phyloP scores from a whole-genome alignment of 2,888 invertebrate species.

The Brassicogethes aeneus region DNA sequence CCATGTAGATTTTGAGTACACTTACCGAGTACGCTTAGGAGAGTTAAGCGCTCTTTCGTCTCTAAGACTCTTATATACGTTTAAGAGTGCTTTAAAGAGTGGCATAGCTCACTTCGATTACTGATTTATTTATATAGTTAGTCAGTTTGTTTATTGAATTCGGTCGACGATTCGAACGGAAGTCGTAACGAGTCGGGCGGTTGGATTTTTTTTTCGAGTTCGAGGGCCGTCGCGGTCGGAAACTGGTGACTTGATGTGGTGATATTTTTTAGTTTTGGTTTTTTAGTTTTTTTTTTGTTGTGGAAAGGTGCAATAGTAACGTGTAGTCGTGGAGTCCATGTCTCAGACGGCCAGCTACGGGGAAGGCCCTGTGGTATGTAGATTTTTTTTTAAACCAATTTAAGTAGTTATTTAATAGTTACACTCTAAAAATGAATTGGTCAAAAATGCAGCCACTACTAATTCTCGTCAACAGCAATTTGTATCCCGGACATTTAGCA shows the following conservation, averaged over 20 bases:
- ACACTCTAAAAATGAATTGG: too few relatives aligned
- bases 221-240: slow-evolving; percentile 4
- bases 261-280: slow-evolving; percentile 3
- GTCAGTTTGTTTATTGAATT: slow-evolving; percentile 45
- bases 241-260: not conserved
- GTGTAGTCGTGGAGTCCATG: slow-evolving; percentile 38
- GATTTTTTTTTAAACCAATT: too few relatives aligned
- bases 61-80: slow-evolving; percentile 43
- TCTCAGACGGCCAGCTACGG: slow-evolving; percentile 41
- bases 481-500: too few relatives aligned
- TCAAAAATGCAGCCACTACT: too few relatives aligned
- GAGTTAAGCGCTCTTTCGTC: slow-evolving; percentile 44
- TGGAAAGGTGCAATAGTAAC: slow-evolving; percentile 8
- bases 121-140: slow-evolving; percentile 46
- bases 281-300: slow-evolving; percentile 12
- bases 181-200: slow-evolving; percentile 33
- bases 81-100: slow-evolving; percentile 41
- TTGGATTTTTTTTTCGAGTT: slow-evolving; percentile 25
- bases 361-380: slow-evolving; percentile 40
- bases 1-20: slow-evolving; percentile 44
- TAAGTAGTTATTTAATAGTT: too few relatives aligned
- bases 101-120: slow-evolving; percentile 39
- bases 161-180: slow-evolving; percentile 39
- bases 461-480: too few relatives aligned
- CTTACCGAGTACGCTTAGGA: slow-evolving; percentile 44